phyloP scores from a whole-genome alignment of 2,113 vertebrate species.

The Paramormyrops kingsleyae region DNA sequence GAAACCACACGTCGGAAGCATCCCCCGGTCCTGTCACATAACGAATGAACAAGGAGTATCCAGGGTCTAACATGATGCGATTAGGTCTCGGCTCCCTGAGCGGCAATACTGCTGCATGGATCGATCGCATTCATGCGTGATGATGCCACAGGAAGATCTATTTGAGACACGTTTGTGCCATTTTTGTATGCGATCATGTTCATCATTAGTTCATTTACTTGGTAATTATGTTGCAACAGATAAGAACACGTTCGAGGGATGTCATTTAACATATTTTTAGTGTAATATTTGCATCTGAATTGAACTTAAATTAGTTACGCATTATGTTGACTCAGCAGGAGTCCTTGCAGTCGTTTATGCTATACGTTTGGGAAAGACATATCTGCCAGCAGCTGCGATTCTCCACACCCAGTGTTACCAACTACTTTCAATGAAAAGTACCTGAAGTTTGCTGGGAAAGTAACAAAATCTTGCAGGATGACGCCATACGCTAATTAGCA shows the following conservation, averaged over 20 bases:
- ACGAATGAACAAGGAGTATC: not conserved
- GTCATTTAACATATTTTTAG: not conserved
- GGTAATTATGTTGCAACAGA: not conserved
- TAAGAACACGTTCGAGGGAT: not conserved
- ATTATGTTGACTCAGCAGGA: not conserved
- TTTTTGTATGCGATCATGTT: not conserved
- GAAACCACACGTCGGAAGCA: not conserved
- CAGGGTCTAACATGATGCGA: not conserved
- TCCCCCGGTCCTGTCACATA: not conserved
- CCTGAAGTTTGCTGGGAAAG: not conserved
- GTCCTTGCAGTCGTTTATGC: not conserved
- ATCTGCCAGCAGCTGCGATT: not conserved
- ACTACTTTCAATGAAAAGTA: not conserved
- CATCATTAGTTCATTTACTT: not conserved
- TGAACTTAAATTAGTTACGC: not conserved
- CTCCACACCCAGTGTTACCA: not conserved
- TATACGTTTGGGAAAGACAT: not conserved
- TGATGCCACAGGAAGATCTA: not conserved
- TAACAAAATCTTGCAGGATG: not conserved
- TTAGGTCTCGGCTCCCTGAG: not conserved
- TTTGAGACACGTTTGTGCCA: not conserved
- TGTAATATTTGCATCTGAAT: constrained; percentile 3
- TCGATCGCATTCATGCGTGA: not conserved
- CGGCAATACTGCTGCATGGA: not conserved
- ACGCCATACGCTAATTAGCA: not conserved